Base-by-base conservation (phyloP, 2,888 invertebrate genomes). In the Chaetogeoica ovagalla region DNA sequence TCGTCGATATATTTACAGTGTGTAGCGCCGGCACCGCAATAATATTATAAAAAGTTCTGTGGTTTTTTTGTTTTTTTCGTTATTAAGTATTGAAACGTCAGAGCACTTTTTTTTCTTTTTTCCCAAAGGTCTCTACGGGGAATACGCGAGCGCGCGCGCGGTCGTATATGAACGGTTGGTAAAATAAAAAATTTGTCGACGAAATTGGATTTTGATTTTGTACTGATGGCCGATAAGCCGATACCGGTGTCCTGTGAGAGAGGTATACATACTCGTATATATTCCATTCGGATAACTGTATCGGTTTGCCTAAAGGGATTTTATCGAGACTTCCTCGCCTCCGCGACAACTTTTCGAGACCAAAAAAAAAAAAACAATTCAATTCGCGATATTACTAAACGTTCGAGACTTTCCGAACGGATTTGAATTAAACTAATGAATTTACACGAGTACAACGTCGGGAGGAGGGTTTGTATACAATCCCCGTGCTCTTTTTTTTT, bases 141-240 rank as follows among this genome's bases (percentile, higher is more conserved):
- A 9, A 7, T 43, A 30, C 30, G 4, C 4, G 6, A 5, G 6
- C 4, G 2, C 43, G 43, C 30, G 4, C 4, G 6, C 6, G 6
- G 43, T 43, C 43, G 43, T 43, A 7, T 43, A 43, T 43, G n/a
- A 37, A 37, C 60, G n/a, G n/a, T 9, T 5, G 9, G n/a, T n/a
- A n/a, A n/a, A n/a, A n/a, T n/a, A 9, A 37, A 60, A 60, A 77
- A 77, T 48, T 76, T 77, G 77, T 77, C 69, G 62, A 69, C 60
- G 48, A 77, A 77, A 77, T 77, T 77, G 77, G 77, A 77, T 77
- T 69, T 69, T 62, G 69, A 69, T 69, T 52, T 77, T 69, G 39
- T 69, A 77, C 69, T 62, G 69, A 77, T 69, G 60, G 30, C 62
- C 52, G 69, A 69, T 77, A 77, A 77, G 69, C 77, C 77, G 48